Conservation (phyloP, 2,888 invertebrate genomes). For the Unio delphinus region DNA sequence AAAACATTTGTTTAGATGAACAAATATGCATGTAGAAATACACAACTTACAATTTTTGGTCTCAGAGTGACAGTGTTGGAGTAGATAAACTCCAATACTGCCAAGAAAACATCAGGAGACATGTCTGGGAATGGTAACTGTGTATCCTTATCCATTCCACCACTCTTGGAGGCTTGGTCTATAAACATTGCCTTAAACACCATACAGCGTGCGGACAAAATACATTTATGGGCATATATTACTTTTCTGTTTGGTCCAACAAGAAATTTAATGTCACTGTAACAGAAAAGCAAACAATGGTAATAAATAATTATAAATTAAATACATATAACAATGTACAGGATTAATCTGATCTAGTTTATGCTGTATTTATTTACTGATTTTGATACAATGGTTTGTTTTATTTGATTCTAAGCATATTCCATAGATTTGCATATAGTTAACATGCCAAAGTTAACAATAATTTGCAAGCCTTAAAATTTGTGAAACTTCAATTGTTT, state of each 20-base stretch:
- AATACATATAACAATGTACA: neutral
- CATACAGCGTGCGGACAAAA: slow-evolving; percentile 65
- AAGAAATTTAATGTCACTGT: slow-evolving; percentile 67
- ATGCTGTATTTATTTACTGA: too few species aligned
- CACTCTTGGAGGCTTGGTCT: slow-evolving; percentile 52
- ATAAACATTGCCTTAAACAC: slow-evolving; percentile 69
- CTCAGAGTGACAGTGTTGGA: slow-evolving; percentile 67
- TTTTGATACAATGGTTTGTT: too few species aligned
- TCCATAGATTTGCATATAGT: too few species aligned
- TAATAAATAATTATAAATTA: neutral
- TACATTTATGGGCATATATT: slow-evolving; percentile 63
- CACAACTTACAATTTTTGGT: slow-evolving; percentile 60
- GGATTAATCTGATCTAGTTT: too few species aligned
- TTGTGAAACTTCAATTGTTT: too few species aligned
- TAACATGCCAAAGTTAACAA: too few species aligned
- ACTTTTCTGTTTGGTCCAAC: slow-evolving; percentile 65
- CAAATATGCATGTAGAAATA: too few species aligned
- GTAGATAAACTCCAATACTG: slow-evolving; percentile 68
- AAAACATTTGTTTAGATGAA: too few species aligned
- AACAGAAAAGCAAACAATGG: slow-evolving; percentile 18
- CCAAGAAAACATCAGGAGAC: slow-evolving; percentile 62
- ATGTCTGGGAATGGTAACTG: slow-evolving; percentile 68
- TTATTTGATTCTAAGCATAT: too few species aligned
- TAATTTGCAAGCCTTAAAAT: too few species aligned
- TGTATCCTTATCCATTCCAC: slow-evolving; percentile 54